phyloP scores from a whole-genome alignment of 1,140 invertebrate genomes.

The Plutomurus gul region DNA sequence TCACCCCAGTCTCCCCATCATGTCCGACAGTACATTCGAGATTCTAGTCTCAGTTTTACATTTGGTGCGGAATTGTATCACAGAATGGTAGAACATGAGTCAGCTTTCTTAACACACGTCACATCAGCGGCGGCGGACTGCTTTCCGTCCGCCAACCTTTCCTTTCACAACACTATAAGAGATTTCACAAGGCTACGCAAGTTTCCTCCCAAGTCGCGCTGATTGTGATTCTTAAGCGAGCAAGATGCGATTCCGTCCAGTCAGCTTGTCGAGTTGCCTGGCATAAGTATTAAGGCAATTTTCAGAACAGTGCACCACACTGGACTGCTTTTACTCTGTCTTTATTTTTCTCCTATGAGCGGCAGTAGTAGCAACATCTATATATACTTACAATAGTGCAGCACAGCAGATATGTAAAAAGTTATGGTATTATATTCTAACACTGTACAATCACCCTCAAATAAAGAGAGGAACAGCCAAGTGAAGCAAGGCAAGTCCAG shows the following conservation, averaged over 20 bases:
- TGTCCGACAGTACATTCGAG: not conserved
- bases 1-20: no score
- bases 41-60: no score
- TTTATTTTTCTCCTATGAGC: no score
- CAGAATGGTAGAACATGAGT: not conserved
- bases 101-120: constrained; percentile 23
- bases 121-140: not conserved
- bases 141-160: constrained; percentile 1
- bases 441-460: not conserved
- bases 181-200: constrained; percentile 13
- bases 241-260: not conserved
- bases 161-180: constrained; percentile 17
- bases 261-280: not conserved
- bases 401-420: no score
- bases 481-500: not conserved
- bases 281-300: not conserved
- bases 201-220: not conserved
- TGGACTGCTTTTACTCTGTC: no score
- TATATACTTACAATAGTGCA: no score
- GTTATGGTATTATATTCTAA: no score
- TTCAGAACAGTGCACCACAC: not conserved
- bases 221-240: constrained; percentile 1
- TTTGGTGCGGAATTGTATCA: not conserved
- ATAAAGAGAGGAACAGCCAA: not conserved
- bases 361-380: no score